These are phyloP conservation scores for Meda fulgida DNA, from an alignment of 2,797 vertebrate genomes.

Conservation along the genomic window DNA sequence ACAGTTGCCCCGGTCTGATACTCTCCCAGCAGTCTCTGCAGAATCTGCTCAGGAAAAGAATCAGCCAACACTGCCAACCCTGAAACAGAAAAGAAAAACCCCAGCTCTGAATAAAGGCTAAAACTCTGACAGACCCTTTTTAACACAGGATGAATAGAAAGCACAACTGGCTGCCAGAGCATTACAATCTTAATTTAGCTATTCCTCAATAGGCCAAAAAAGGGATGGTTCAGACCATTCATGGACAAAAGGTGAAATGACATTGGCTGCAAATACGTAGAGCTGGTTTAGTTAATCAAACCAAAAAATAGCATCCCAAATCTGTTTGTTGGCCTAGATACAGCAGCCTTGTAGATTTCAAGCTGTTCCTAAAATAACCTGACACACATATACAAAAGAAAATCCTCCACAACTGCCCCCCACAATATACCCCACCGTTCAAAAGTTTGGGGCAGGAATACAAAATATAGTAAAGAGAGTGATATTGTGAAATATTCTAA, in stretches of 20 bases:
- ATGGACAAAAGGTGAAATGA: conserved; percentile 1
- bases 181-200: conserved; percentile 13
- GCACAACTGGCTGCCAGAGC: background rate
- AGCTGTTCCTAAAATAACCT: conserved; percentile 7
- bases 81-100: conserved; percentile 60
- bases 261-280: background rate
- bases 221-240: conserved; percentile 5
- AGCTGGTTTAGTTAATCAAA: conserved; percentile 29
- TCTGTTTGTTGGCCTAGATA: background rate
- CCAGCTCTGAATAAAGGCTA: background rate
- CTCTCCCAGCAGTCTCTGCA: conserved; percentile 81
- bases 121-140: background rate
- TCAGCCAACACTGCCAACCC: conserved; percentile 86
- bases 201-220: background rate
- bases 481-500: background rate
- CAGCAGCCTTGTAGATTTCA: background rate
- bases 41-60: conserved; percentile 81
- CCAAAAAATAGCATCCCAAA: conserved; percentile 8
- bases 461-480: background rate
- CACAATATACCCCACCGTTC: background rate
- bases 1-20: conserved; percentile 69
- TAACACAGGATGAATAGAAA: conserved; percentile 1
- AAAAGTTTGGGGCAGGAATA: background rate
- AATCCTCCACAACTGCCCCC: background rate
- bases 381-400: background rate